Conservation (phyloP, 2,797 vertebrate species). For the Trachops cirrhosus region DNA sequence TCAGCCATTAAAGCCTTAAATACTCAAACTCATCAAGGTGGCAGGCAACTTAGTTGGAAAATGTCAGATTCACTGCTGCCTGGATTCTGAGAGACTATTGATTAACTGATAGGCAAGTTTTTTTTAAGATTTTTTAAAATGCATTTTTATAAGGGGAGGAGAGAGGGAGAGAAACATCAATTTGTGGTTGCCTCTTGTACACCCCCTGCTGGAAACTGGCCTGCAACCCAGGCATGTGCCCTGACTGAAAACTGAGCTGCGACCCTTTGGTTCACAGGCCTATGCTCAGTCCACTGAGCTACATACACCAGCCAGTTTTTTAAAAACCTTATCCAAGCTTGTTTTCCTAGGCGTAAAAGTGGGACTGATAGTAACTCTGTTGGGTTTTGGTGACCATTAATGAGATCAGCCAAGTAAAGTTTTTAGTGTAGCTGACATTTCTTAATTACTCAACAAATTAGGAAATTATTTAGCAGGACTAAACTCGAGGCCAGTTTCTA, state of each 20-base stretch:
- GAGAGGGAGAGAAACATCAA: too few species aligned
- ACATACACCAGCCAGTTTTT: too few species aligned
- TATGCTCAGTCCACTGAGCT: too few species aligned
- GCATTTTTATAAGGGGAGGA: too few species aligned
- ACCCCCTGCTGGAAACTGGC: too few species aligned
- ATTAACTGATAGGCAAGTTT: background rate
- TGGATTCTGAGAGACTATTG: background rate
- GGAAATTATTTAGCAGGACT: background rate
- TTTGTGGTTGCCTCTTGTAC: too few species aligned
- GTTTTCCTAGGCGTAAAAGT: background rate
- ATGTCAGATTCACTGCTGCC: background rate
- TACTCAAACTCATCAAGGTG: background rate
- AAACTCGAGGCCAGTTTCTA: background rate
- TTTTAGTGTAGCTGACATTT: background rate
- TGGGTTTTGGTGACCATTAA: constrained; percentile 20
- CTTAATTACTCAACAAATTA: background rate
- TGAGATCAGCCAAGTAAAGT: background rate
- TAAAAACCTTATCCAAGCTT: background rate
- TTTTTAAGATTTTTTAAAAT: too few species aligned
- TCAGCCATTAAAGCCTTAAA: background rate
- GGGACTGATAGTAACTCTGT: background rate
- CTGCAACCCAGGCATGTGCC: too few species aligned
- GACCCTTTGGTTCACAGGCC: too few species aligned
- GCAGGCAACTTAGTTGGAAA: background rate
- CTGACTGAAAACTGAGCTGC: too few species aligned